A percentile compares a stretch with the other conserved stretches of the same genome.
These are phyloP conservation scores for Neodiprion lecontei DNA, from an alignment of 1,140 invertebrate species.

Conservation along the genomic window DNA sequence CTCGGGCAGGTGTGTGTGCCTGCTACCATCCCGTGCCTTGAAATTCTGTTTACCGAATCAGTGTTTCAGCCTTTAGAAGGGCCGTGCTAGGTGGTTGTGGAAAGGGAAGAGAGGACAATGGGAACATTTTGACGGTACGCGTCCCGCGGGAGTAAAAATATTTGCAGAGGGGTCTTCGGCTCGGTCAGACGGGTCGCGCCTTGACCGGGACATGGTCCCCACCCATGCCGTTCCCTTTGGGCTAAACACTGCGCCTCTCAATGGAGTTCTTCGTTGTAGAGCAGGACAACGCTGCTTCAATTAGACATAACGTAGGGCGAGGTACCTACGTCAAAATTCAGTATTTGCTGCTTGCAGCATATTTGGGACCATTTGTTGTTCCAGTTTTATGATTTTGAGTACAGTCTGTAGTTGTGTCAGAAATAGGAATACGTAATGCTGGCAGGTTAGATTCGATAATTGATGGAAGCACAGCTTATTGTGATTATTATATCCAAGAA, in stretches of 20 bases:
- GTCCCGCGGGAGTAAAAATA: constrained; percentile 38
- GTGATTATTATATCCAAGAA: too few species aligned
- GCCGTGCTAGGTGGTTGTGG: constrained; percentile 19
- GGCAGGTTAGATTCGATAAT: too few species aligned
- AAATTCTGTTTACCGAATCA: constrained; percentile 3
- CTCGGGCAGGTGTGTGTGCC: not conserved
- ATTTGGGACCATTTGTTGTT: too few species aligned
- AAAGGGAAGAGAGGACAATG: constrained; percentile 16
- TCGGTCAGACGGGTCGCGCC: constrained; percentile 6
- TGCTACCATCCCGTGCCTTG: not conserved
- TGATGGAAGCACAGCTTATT: too few species aligned
- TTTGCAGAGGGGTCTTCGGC: constrained; percentile 39
- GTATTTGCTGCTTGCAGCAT: too few species aligned
- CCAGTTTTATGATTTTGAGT: too few species aligned
- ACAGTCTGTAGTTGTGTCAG: too few species aligned
- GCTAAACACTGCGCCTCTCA: not conserved
- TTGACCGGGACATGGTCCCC: not conserved
- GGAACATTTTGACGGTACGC: constrained; percentile 34
- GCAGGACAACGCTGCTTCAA: not conserved
- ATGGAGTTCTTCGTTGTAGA: not conserved
- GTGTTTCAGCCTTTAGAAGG: not conserved
- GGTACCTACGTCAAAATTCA: too few species aligned
- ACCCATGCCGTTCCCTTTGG: not conserved
- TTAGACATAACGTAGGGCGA: not conserved
- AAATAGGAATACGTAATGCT: too few species aligned